Percentiles rank a stretch among this genome's conserved stretches.
These are phyloP conservation scores for Virgularia gustaviana DNA, from an alignment of 92 coral and sea anemone species.

Conservation along the genomic window DNA sequence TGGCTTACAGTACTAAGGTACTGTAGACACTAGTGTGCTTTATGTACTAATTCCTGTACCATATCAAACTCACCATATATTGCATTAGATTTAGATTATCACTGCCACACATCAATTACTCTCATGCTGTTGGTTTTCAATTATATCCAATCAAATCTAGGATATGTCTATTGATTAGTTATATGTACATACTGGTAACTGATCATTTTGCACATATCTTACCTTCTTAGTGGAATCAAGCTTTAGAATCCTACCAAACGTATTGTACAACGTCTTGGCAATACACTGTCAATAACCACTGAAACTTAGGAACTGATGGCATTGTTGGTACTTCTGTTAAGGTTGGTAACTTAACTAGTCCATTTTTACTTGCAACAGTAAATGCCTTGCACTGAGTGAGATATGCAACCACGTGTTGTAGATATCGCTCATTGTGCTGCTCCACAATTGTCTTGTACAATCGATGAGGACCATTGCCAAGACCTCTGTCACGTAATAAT, in stretches of 20 bases:
- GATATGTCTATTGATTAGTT: no score
- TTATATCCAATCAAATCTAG: not conserved
- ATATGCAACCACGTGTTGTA: constrained; percentile 20
- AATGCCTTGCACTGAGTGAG: constrained; percentile 36
- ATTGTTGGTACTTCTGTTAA: constrained; percentile 16
- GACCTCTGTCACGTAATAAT: constrained; percentile 25
- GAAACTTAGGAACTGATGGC: constrained; percentile 14
- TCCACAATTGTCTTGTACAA: constrained; percentile 20
- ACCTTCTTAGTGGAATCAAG: constrained; percentile 18
- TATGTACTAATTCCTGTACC: no score
- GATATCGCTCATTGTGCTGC: constrained; percentile 35
- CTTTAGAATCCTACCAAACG: constrained; percentile 8
- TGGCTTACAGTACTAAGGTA: no score
- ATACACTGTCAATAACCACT: constrained; percentile 14
- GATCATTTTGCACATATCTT: no score
- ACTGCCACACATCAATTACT: not conserved
- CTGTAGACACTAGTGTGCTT: no score
- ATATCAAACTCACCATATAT: not conserved
- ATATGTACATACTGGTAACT: no score
- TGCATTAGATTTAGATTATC: not conserved
- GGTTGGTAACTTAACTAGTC: constrained; percentile 1
- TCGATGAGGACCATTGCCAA: constrained; percentile 21
- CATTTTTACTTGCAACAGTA: not conserved
- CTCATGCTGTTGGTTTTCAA: not conserved
- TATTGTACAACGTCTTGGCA: not conserved